These are phyloP conservation scores for Tolmerus cingulatus DNA, from an alignment of 2,888 invertebrate genomes.

Conservation along the genomic window DNA sequence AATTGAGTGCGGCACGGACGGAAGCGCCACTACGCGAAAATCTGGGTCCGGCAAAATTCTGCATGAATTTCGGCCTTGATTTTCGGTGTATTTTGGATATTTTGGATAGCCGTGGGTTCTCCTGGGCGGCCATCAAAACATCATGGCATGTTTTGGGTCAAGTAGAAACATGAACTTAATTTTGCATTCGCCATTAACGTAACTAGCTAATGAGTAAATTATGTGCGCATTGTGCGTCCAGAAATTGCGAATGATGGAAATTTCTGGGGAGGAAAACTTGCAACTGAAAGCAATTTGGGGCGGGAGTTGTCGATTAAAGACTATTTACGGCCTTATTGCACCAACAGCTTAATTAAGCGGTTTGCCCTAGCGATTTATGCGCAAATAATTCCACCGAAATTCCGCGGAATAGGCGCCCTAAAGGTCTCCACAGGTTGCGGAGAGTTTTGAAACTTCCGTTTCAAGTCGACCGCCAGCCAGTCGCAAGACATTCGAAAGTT, in stretches of 20 bases:
- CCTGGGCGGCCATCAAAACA: background rate
- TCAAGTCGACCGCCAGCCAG: background rate
- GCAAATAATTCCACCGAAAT: background rate
- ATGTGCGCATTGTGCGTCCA: background rate
- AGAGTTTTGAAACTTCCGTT: background rate
- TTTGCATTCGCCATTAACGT: background rate
- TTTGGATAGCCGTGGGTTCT: background rate
- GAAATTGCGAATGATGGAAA: background rate
- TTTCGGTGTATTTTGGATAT: background rate
- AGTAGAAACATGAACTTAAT: constrained; percentile 6
- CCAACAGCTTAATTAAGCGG: background rate
- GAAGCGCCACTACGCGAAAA: background rate
- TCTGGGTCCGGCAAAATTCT: background rate
- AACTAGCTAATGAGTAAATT: constrained; percentile 5
- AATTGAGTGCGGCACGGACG: background rate
- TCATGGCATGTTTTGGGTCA: constrained; percentile 4
- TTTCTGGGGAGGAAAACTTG: background rate
- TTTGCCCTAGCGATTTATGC: background rate
- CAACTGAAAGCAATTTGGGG: background rate
- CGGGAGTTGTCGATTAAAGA: background rate
- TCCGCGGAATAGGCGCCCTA: background rate
- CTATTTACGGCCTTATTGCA: background rate
- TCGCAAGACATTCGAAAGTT: background rate
- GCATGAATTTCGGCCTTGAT: background rate
- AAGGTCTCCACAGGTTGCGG: background rate